Conservation (phyloP, 2,888 invertebrate species). For the Meteorus colon region DNA sequence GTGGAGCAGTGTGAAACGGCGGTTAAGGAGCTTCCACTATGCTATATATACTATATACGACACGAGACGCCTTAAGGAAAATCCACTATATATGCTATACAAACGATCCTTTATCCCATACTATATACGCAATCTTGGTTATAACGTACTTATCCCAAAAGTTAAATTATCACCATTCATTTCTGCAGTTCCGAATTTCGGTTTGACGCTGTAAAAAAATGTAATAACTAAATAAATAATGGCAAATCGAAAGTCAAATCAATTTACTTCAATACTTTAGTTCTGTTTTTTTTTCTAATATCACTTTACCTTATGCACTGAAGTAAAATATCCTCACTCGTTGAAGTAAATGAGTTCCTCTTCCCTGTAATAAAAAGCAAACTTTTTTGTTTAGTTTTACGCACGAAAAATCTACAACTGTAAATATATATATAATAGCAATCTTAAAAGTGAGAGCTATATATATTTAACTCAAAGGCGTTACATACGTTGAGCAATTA, state of each 20-base stretch:
- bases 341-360: neutral
- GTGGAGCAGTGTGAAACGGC: slow-evolving; percentile 60
- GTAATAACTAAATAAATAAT: neutral
- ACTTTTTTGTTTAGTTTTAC: neutral
- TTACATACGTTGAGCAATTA: slow-evolving; percentile 41
- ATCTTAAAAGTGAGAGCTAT: neutral
- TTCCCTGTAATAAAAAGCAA: neutral
- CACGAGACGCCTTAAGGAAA: neutral
- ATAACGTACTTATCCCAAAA: slow-evolving; percentile 1
- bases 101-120: slow-evolving; percentile 15
- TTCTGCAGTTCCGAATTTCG: neutral
- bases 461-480: slow-evolving; percentile 9
- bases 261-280: too few relatives aligned
- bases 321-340: neutral
- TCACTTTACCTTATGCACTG: too few relatives aligned
- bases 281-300: too few relatives aligned
- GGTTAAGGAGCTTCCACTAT: slow-evolving; percentile 56
- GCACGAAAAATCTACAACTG: slow-evolving; percentile 3
- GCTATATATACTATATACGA: slow-evolving; percentile 22
- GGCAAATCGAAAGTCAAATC: neutral
- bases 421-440: neutral
- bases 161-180: slow-evolving; percentile 1
- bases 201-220: neutral
- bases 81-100: neutral
- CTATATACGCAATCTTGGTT: neutral